Conservation (phyloP, 2,113 vertebrate genomes). For the Pollachius pollachius region DNA sequence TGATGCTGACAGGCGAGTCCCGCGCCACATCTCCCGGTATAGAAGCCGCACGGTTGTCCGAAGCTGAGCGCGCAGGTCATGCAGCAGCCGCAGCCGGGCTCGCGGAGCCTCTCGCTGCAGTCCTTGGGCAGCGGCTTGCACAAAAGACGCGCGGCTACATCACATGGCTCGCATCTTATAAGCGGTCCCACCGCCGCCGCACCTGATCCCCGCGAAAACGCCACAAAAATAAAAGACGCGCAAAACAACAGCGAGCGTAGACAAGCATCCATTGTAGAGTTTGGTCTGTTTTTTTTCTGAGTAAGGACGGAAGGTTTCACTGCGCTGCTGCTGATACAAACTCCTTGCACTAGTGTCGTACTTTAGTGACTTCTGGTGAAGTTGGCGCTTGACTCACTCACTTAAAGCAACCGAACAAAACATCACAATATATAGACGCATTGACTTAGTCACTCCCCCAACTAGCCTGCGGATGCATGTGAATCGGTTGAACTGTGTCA, state of each 20-base stretch:
- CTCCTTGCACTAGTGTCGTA: not conserved
- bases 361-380: not conserved
- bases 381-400: constrained; percentile 59
- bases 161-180: constrained; percentile 87
- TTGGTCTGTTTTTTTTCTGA: not conserved
- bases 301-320: not conserved
- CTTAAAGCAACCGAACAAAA: constrained; percentile 59
- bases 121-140: constrained; percentile 80
- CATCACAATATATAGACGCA: constrained; percentile 81
- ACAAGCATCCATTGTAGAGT: constrained; percentile 72
- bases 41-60: constrained; percentile 85
- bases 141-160: constrained; percentile 75
- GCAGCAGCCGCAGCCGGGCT: constrained; percentile 93
- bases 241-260: constrained; percentile 63
- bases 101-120: constrained; percentile 83
- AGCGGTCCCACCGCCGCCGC: constrained; percentile 75
- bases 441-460: constrained; percentile 84
- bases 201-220: constrained; percentile 58
- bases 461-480: no score
- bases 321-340: not conserved
- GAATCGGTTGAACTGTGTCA: no score
- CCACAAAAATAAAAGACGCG: constrained; percentile 68
- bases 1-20: constrained; percentile 80
- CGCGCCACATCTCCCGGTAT: constrained; percentile 85
- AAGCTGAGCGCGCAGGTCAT: constrained; percentile 81